Conservation (phyloP, 2,113 vertebrate genomes). For the Pimephales promelas region DNA sequence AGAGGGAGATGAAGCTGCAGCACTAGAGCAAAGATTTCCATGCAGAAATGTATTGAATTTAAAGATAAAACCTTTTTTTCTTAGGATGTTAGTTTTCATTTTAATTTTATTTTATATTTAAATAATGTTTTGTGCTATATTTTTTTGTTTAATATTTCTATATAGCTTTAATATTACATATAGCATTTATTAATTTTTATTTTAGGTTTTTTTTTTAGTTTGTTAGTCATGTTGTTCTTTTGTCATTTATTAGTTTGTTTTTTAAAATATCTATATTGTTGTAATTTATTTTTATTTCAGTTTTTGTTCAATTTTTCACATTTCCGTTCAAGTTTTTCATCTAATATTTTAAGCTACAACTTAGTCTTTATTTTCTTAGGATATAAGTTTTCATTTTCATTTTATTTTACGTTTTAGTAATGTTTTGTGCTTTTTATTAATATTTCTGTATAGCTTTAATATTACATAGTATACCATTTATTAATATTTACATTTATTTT, state of each 20-base stretch:
- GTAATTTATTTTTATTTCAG: not conserved
- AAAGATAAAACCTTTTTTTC: not conserved
- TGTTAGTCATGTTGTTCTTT: no score
- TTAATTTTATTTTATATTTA: not conserved
- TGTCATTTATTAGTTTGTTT: not conserved
- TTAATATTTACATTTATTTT: no score
- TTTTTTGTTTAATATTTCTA: not conserved
- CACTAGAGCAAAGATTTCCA: not conserved
- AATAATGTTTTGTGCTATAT: no score
- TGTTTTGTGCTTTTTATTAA: no score
- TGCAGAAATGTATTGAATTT: conserved; percentile 1
- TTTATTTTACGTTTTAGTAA: no score
- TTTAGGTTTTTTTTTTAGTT: not conserved
- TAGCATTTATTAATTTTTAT: not conserved
- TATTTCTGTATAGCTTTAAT: no score
- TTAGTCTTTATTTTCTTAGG: no score
- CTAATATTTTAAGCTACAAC: no score
- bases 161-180: not conserved
- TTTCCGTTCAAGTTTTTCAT: not conserved
- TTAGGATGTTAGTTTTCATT: no score
- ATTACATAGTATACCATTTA: no score
- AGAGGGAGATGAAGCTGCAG: not conserved
- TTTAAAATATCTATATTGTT: not conserved
- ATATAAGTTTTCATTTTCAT: no score
- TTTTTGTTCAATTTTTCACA: not conserved